Evolutionary conservation across 2,888 invertebrate species (phyloP).

Genomic region (Platypus cylindrus): DNA sequence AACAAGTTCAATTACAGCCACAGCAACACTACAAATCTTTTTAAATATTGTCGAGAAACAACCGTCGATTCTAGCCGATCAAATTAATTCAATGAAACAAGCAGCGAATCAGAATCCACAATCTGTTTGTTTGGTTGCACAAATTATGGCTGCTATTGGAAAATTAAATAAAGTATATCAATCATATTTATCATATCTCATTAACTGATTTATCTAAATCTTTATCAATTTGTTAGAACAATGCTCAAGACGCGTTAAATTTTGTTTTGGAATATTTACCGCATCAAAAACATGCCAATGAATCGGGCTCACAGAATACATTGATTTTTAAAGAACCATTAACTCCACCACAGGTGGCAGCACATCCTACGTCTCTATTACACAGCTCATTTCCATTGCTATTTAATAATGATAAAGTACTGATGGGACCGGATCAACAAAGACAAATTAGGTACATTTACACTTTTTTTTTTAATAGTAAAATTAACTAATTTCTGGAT

Average conservation of each 20-base stretch:
- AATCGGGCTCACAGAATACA: constrained; percentile 59
- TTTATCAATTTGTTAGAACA: constrained; percentile 40
- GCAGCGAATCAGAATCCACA: constrained; percentile 54
- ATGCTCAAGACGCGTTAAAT: constrained; percentile 68
- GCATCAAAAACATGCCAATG: constrained; percentile 53
- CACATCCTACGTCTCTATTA: constrained; percentile 64
- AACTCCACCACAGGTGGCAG: too few species aligned
- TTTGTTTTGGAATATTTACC: constrained; percentile 67
- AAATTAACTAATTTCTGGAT: constrained; percentile 1
- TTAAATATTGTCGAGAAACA: constrained; percentile 59
- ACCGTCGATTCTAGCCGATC: constrained; percentile 57
- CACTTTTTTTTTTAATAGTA: too few species aligned
- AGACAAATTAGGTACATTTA: constrained; percentile 36
- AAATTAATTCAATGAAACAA: constrained; percentile 53
- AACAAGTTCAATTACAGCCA: constrained; percentile 44
- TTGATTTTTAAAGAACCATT: constrained; percentile 65
- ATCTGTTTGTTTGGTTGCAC: constrained; percentile 52
- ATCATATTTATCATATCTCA: background rate
- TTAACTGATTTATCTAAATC: background rate
- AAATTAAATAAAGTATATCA: constrained; percentile 49
- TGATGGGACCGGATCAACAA: constrained; percentile 59
- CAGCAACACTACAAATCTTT: constrained; percentile 59
- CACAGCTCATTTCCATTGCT: constrained; percentile 71
- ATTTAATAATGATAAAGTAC: constrained; percentile 67
- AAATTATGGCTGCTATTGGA: constrained; percentile 59